Percentiles rank a stretch among this genome's conserved stretches.
Evolutionary conservation across 2,113 vertebrate genomes (phyloP).

Genomic region (Pristiophorus japonicus): DNA sequence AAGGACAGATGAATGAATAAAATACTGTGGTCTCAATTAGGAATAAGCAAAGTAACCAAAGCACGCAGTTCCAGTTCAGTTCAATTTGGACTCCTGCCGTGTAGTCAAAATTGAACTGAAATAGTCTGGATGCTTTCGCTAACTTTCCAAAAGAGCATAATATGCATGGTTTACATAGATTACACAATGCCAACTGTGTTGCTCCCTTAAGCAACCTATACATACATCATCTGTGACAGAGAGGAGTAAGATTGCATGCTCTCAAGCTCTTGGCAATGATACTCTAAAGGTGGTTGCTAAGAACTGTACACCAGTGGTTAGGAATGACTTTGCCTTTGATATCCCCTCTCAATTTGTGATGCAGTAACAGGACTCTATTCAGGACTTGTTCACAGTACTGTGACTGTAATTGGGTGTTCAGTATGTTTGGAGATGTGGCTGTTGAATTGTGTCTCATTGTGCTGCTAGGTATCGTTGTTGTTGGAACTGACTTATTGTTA

Average conservation of each 20-base stretch:
- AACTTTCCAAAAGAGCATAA: not conserved
- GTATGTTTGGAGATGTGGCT: not conserved
- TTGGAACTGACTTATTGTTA: not conserved
- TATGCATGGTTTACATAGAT: not conserved
- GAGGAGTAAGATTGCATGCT: not conserved
- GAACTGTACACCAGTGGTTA: not conserved
- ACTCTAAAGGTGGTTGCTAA: not conserved
- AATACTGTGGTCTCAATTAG: not conserved
- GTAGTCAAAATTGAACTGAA: not conserved
- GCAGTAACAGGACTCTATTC: not conserved
- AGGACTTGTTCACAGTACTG: not conserved
- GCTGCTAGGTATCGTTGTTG: not conserved
- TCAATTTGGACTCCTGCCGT: not conserved
- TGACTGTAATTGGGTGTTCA: not conserved
- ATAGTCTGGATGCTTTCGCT: not conserved
- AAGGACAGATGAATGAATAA: not conserved
- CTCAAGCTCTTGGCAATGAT: not conserved
- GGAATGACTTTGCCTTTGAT: too few relatives aligned
- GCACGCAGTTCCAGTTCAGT: not conserved
- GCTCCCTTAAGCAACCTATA: not conserved
- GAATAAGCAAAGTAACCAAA: not conserved
- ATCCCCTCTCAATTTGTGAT: not conserved
- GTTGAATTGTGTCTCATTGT: not conserved
- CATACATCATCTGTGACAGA: not conserved
- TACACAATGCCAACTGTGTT: not conserved